Conservation (phyloP, 2,888 invertebrate species). For the Pollenia amentaria region DNA sequence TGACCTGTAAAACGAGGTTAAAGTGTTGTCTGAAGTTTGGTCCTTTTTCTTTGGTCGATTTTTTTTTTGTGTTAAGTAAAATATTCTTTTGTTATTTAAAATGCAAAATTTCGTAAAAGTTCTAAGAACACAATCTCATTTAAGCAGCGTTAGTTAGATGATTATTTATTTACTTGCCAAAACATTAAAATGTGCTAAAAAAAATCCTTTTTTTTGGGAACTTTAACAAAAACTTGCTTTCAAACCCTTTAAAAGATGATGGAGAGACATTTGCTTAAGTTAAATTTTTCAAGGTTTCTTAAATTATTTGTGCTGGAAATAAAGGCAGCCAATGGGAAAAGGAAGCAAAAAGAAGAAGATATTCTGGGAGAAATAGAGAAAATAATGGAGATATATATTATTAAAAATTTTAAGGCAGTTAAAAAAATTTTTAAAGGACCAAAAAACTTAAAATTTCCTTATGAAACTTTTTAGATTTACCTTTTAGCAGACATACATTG, state of each 20-base stretch:
- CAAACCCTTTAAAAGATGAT: background rate
- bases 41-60: background rate
- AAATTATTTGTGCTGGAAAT: background rate
- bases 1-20: background rate
- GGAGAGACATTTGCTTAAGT: conserved; percentile 1
- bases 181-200: conserved; percentile 36
- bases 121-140: conserved; percentile 13
- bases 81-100: conserved; percentile 23
- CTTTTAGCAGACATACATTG: too few relatives aligned
- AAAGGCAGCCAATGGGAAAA: background rate
- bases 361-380: too few relatives aligned
- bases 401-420: too few relatives aligned
- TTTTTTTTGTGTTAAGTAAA: background rate
- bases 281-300: background rate
- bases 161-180: conserved; percentile 41
- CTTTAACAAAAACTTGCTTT: conserved; percentile 14
- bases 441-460: too few relatives aligned
- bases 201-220: conserved; percentile 46
- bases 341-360: too few relatives aligned
- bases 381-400: too few relatives aligned
- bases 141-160: conserved; percentile 17
- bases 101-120: conserved; percentile 25
- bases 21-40: background rate
- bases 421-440: too few relatives aligned
- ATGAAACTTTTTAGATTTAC: too few relatives aligned